phyloP scores from a whole-genome alignment of 2,888 invertebrate species.

The Ornithoptera priamus region DNA sequence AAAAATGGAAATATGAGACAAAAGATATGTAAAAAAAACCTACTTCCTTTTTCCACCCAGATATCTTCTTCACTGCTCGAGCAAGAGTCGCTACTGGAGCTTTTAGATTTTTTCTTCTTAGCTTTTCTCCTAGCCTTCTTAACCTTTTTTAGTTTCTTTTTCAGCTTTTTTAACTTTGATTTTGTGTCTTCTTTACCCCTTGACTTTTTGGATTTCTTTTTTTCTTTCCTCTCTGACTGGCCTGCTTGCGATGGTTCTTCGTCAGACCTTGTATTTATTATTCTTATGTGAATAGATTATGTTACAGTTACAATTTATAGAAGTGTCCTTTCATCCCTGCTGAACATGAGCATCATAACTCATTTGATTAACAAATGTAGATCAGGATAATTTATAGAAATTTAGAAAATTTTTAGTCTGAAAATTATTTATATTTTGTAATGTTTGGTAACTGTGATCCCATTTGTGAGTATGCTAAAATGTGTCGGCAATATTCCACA shows the following conservation, averaged over 20 bases:
- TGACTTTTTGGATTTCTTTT: constrained; percentile 70
- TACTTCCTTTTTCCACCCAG: constrained; percentile 85
- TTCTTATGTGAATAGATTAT: not conserved
- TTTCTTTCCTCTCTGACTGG: constrained; percentile 61
- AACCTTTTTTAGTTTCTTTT: constrained; percentile 75
- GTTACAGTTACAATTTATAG: no score
- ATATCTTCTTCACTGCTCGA: constrained; percentile 74
- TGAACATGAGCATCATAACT: no score
- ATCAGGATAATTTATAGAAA: no score
- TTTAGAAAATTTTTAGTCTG: no score
- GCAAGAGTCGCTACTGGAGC: constrained; percentile 62
- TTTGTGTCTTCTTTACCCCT: constrained; percentile 72
- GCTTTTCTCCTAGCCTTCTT: constrained; percentile 78
- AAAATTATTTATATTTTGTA: no score
- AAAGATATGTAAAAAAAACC: constrained; percentile 37
- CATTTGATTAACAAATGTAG: no score
- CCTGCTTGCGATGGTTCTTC: constrained; percentile 65
- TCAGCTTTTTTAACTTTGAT: constrained; percentile 79
- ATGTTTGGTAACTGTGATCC: no score
- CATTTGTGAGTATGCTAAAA: no score
- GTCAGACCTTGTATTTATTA: constrained; percentile 62
- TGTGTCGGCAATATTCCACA: no score
- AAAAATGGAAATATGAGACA: not conserved
- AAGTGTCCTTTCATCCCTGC: no score
- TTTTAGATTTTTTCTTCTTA: constrained; percentile 64